phyloP scores from a whole-genome alignment of 2,888 invertebrate species.

The Athetis lepigone region DNA sequence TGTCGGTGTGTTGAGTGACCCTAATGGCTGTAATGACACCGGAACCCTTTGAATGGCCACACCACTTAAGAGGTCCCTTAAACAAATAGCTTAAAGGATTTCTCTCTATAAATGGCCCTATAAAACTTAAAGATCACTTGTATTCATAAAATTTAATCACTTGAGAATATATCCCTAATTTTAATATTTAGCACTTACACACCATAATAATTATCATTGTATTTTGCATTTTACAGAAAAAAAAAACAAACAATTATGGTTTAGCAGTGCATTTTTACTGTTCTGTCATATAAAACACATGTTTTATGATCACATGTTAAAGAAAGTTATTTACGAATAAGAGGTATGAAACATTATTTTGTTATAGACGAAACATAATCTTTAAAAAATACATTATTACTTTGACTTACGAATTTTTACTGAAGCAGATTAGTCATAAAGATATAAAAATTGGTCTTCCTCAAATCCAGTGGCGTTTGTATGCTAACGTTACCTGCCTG shows the following conservation, averaged over 20 bases:
- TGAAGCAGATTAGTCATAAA: neutral
- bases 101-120: slow-evolving; percentile 56
- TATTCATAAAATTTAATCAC: slow-evolving; percentile 52
- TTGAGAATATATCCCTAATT: slow-evolving; percentile 44
- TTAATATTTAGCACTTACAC: slow-evolving; percentile 32
- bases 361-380: slow-evolving; percentile 12
- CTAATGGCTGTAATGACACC: slow-evolving; percentile 84
- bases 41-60: slow-evolving; percentile 80
- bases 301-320: slow-evolving; percentile 45
- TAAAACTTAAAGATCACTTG: slow-evolving; percentile 58
- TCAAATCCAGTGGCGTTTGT: slow-evolving; percentile 46
- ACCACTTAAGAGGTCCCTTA: slow-evolving; percentile 69
- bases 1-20: slow-evolving; percentile 73
- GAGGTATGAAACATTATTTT: slow-evolving; percentile 36
- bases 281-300: slow-evolving; percentile 46
- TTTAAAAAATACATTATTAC: slow-evolving; percentile 17
- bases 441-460: neutral
- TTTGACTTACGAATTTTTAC: slow-evolving; percentile 21
- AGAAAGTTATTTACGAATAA: slow-evolving; percentile 41
- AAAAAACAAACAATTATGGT: slow-evolving; percentile 22
- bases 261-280: slow-evolving; percentile 43
- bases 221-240: slow-evolving; percentile 27
- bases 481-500: slow-evolving; percentile 68
- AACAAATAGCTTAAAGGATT: slow-evolving; percentile 71
- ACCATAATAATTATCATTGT: too few species aligned